Percentiles rank a stretch among this genome's conserved stretches.
phyloP scores from a whole-genome alignment of 30 jellyfish, hydroid and myxozoan genomes.

The Haliclystus octoradiatus region DNA sequence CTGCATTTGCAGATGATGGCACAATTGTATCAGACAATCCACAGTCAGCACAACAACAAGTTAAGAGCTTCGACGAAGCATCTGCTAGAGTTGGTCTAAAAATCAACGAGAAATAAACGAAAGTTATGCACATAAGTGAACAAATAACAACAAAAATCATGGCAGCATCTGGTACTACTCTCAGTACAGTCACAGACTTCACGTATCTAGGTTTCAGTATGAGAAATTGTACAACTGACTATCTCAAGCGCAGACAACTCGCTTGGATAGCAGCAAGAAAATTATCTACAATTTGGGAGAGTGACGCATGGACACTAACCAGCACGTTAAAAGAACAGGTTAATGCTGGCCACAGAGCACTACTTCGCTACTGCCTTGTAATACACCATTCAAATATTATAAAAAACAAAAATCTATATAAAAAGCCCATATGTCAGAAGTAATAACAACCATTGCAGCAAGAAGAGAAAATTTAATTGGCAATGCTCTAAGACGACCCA shows the following conservation, averaged over 20 bases:
- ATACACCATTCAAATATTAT: background rate
- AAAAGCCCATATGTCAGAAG: background rate
- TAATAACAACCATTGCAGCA: background rate
- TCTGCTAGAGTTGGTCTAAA: background rate
- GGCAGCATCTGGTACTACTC: background rate
- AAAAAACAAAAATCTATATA: background rate
- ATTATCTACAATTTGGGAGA: background rate
- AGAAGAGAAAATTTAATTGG: background rate
- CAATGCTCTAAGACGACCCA: background rate
- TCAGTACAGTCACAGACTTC: background rate
- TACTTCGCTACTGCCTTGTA: background rate
- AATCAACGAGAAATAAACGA: background rate
- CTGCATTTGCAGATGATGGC: background rate
- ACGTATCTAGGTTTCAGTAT: background rate
- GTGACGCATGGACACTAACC: background rate
- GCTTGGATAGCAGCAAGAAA: background rate
- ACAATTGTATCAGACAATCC: background rate
- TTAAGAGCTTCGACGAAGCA: background rate
- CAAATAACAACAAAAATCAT: background rate
- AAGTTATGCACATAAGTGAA: background rate
- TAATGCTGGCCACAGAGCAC: background rate
- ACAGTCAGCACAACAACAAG: background rate
- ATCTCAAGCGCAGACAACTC: background rate
- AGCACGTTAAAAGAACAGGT: background rate
- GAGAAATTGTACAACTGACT: background rate